Conservation (phyloP, 2,113 vertebrate species). For the Myocastor coypus region DNA sequence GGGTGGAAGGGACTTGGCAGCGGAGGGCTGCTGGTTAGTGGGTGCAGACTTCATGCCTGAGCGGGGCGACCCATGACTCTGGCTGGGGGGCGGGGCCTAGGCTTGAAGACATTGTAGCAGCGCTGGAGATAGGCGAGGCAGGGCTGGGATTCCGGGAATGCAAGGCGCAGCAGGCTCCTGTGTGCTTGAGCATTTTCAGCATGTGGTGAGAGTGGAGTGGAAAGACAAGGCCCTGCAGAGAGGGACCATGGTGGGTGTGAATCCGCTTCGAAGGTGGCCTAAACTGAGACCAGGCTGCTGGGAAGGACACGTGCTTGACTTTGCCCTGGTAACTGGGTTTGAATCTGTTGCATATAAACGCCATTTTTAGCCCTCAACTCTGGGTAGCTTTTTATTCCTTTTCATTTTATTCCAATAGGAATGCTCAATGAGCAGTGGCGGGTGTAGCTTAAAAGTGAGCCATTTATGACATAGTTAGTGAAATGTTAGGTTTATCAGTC, state of each 20-base stretch:
- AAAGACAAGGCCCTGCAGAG: background rate
- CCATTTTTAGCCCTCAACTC: slow-evolving; percentile 5
- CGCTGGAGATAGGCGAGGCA: background rate
- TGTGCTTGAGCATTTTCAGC: background rate
- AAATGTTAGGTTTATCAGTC: slow-evolving; percentile 42
- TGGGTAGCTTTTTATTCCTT: background rate
- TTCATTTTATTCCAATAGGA: slow-evolving; percentile 18
- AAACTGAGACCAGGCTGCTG: background rate
- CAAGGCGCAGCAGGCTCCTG: background rate
- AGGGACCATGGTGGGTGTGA: background rate
- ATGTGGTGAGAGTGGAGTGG: background rate
- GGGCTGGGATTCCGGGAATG: background rate
- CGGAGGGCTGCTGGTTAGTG: background rate
- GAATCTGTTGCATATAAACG: background rate
- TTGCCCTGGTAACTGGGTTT: background rate
- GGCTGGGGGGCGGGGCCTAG: background rate
- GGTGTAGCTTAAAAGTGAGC: background rate
- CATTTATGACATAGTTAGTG: slow-evolving; percentile 42
- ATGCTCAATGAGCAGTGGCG: background rate
- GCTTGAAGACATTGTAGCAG: background rate
- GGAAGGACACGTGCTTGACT: background rate
- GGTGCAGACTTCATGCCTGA: no score
- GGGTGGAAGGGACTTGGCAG: background rate
- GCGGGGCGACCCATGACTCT: background rate
- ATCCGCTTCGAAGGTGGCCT: background rate